A percentile compares a stretch with the other conserved stretches of the same genome.
These are phyloP conservation scores for Chrysopa pallens DNA, from an alignment of 1,140 invertebrate genomes.

Conservation along the genomic window DNA sequence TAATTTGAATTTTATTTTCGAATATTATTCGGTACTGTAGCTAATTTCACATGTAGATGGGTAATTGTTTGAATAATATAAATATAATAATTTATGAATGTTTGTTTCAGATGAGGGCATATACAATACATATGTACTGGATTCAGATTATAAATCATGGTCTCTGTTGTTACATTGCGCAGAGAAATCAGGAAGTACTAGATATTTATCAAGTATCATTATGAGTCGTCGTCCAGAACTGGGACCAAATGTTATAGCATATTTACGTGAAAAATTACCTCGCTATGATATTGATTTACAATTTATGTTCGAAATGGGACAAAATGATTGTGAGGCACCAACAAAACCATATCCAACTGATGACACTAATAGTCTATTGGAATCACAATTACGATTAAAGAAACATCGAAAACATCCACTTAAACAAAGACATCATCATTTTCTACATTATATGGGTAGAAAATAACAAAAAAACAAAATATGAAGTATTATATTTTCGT, in stretches of 20 bases:
- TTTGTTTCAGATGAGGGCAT: conserved; percentile 56
- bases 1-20: too few relatives aligned
- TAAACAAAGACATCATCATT: too few relatives aligned
- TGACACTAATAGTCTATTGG: too few relatives aligned
- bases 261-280: conserved; percentile 36
- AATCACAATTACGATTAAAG: too few relatives aligned
- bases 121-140: conserved; percentile 72
- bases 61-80: not conserved
- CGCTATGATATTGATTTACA: conserved; percentile 61
- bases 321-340: conserved; percentile 47
- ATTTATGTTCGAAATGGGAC: conserved; percentile 64
- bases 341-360: too few relatives aligned
- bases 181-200: conserved; percentile 56
- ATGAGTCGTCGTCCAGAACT: conserved; percentile 44
- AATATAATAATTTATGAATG: too few relatives aligned
- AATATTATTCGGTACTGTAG: too few relatives aligned
- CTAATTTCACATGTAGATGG: not conserved
- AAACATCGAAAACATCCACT: too few relatives aligned
- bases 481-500: too few relatives aligned
- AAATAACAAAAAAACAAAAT: too few relatives aligned
- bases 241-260: conserved; percentile 34
- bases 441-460: too few relatives aligned
- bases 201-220: conserved; percentile 69
- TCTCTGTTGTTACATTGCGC: conserved; percentile 67
- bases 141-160: conserved; percentile 67